Evolutionary conservation across 2,113 vertebrate species (phyloP).

Genomic region (Peromyscus leucopus): DNA sequence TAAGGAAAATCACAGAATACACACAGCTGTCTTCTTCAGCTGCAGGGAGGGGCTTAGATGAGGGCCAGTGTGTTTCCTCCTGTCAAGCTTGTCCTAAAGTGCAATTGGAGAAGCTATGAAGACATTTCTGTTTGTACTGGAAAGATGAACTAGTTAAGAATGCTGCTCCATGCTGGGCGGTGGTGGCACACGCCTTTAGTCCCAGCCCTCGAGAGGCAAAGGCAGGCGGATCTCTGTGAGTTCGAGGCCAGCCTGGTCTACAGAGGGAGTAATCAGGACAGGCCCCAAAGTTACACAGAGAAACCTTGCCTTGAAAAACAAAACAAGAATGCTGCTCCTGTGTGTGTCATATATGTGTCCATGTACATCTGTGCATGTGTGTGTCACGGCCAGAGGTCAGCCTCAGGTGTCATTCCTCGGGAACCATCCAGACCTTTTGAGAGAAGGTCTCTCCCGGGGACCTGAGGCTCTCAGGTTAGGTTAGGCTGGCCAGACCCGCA

Average conservation of each 20-base stretch:
- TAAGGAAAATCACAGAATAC: conserved; percentile 2
- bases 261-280: too few species aligned
- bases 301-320: too few species aligned
- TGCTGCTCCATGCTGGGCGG: neutral
- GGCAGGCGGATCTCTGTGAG: too few species aligned
- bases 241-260: too few species aligned
- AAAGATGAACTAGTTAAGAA: neutral
- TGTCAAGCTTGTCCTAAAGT: neutral
- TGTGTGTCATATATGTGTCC: too few species aligned
- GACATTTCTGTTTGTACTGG: neutral
- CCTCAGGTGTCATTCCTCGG: neutral
- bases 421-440: neutral
- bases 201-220: too few species aligned
- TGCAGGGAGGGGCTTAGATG: neutral
- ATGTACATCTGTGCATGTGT: too few species aligned
- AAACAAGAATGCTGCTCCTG: neutral
- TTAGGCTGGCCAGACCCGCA: neutral
- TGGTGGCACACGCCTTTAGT: too few species aligned
- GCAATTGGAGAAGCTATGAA: neutral
- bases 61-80: neutral
- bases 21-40: neutral
- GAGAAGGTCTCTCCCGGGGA: too few species aligned
- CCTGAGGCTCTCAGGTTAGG: neutral
- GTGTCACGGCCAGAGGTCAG: neutral
- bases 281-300: too few species aligned